These are phyloP conservation scores for Drosophila infuscata DNA, from an alignment of 2,888 invertebrate genomes.

Conservation along the genomic window DNA sequence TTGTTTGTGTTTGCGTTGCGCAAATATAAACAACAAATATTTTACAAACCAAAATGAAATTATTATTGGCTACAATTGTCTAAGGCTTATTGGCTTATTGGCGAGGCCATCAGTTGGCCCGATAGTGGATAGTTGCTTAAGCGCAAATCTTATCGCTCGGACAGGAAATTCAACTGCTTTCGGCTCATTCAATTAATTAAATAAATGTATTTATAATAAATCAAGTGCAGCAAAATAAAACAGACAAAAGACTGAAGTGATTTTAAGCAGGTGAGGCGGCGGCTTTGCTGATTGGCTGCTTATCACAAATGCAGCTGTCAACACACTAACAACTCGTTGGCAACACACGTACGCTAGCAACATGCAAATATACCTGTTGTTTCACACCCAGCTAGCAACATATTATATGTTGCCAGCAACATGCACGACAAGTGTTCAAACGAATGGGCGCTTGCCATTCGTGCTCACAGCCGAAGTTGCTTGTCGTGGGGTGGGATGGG, in stretches of 20 bases:
- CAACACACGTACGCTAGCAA: slow-evolving; percentile 21
- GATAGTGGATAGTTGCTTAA: slow-evolving; percentile 14
- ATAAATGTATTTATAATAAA: slow-evolving; percentile 34
- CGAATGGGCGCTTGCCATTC: slow-evolving; percentile 29
- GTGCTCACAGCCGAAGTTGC: slow-evolving; percentile 41
- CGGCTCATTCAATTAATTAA: slow-evolving; percentile 67
- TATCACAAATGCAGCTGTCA: slow-evolving; percentile 46
- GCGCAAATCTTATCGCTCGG: slow-evolving; percentile 45
- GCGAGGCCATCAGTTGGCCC: slow-evolving; percentile 34
- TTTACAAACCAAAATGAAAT: slow-evolving; percentile 58
- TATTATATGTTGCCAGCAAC: slow-evolving; percentile 47
- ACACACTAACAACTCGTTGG: neutral
- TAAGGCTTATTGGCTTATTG: slow-evolving; percentile 54
- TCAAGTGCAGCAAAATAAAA: slow-evolving; percentile 37
- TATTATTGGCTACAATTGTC: slow-evolving; percentile 63
- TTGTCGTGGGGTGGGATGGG: slow-evolving; percentile 3
- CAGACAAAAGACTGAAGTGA: neutral
- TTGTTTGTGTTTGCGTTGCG: slow-evolving; percentile 50
- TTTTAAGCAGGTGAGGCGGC: slow-evolving; percentile 11
- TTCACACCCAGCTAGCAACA: slow-evolving; percentile 22
- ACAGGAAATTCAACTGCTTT: slow-evolving; percentile 49
- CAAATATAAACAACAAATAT: slow-evolving; percentile 71
- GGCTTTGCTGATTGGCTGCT: slow-evolving; percentile 22
- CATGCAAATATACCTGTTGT: slow-evolving; percentile 54
- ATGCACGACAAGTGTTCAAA: slow-evolving; percentile 34